Evolutionary conservation across 2,888 invertebrate genomes (phyloP), one percentile per base, ranked within the genome.

Genomic region (Orthosia cruda): DNA sequence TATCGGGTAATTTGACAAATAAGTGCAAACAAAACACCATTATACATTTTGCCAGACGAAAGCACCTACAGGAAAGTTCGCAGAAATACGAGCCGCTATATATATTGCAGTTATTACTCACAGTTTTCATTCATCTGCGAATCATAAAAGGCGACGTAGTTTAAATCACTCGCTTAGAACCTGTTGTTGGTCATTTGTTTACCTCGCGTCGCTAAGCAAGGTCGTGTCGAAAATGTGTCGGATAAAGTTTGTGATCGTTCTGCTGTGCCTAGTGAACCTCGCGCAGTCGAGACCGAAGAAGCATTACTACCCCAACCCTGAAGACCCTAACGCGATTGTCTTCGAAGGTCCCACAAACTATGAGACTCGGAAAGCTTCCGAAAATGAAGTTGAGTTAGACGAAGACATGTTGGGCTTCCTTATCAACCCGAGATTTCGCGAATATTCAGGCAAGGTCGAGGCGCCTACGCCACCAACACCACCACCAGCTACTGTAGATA

Each of bases 281-380:
- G 87, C 62, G n/a, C 84, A 82, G 9, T 65, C 75, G n/a, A 59
- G 59, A 7, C 59, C 59, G 3, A 88, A 49, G 83, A 85, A 61
- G 63, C 50, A 90, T 3, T 94, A 93, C 72, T 93, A 90, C 74
- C 89, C 92, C 0, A 86, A 89, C 63, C 82, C 84, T 5, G 73
- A 87, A 0, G 91, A 91, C 70, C 93, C 94, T 0, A 80, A 89
- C 45, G 91, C 92, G 0, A 94, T 95, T 16, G 93, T 92, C 0
- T 95, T 95, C 59, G 91, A 92, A 0, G 95, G 91, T 3, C 94
- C 93, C 0, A 95, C 94, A 0, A 95, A 94, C 79, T 91, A 88
- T 20, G 89, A 92, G 0, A 74, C 55, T 20, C 69, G 84, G 45
- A 76, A 78, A 62, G 5, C 65, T 32, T 79, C 79, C 0, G 81